Evolutionary conservation across 2,797 vertebrate species (phyloP).

Genomic region (Lagodon rhomboides): DNA sequence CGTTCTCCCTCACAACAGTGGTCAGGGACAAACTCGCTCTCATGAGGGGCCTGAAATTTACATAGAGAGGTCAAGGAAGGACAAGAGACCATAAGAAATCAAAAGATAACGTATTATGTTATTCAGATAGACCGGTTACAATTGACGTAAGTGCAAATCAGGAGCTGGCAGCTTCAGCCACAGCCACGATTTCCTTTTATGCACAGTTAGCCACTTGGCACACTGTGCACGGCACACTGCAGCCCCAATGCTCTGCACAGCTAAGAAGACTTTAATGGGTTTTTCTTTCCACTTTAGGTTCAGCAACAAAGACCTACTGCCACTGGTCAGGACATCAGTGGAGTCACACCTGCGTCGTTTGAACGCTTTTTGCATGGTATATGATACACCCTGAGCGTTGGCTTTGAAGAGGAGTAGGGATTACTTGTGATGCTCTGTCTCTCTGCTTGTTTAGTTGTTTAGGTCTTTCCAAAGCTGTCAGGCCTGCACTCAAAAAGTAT

Average conservation of each 20-base stretch:
- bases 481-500: no score
- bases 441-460: background rate
- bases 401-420: background rate
- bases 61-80: slow-evolving; percentile 24
- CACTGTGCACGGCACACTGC: slow-evolving; percentile 59
- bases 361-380: slow-evolving; percentile 27
- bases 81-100: slow-evolving; percentile 9
- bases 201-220: slow-evolving; percentile 63
- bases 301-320: slow-evolving; percentile 49
- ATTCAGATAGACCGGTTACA: slow-evolving; percentile 44
- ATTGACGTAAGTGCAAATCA: slow-evolving; percentile 51
- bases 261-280: slow-evolving; percentile 66
- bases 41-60: slow-evolving; percentile 15
- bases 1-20: slow-evolving; percentile 23
- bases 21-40: background rate
- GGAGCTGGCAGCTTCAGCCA: slow-evolving; percentile 41
- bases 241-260: slow-evolving; percentile 45
- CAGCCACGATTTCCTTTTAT: slow-evolving; percentile 61
- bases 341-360: slow-evolving; percentile 44
- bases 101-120: slow-evolving; percentile 36
- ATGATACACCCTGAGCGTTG: background rate
- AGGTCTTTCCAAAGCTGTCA: no score
- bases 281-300: slow-evolving; percentile 65
- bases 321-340: slow-evolving; percentile 43
- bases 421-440: background rate